Evolutionary conservation across 37 sponge, comb jelly and placozoan genomes (phyloP).

Genomic region (Hormiphora californensis): DNA sequence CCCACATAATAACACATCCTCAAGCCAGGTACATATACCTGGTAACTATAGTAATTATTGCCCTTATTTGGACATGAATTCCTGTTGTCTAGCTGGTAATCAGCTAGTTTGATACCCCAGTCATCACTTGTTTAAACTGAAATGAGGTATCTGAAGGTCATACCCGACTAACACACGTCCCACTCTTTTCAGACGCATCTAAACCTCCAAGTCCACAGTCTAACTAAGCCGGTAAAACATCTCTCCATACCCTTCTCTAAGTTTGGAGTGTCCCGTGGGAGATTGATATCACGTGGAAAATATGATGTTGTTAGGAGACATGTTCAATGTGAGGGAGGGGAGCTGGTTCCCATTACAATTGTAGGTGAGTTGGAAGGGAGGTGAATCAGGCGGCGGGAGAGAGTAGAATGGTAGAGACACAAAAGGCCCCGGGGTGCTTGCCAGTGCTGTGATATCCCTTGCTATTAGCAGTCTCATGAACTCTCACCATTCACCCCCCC

Average conservation of each 20-base stretch:
- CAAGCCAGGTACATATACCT: not conserved
- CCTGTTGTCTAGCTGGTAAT: too few species aligned
- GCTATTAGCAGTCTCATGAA: too few species aligned
- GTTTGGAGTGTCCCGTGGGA: not conserved
- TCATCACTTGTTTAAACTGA: too few species aligned
- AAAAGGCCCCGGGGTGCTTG: too few species aligned
- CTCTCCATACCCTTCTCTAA: conserved; percentile 22
- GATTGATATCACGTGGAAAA: not conserved
- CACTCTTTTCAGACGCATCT: conserved; percentile 36
- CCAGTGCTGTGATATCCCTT: too few species aligned
- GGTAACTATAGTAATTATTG: not conserved
- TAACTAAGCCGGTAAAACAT: conserved; percentile 6
- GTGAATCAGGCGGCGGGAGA: too few species aligned
- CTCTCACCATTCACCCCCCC: too few species aligned
- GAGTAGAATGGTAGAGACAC: too few species aligned
- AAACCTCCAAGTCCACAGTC: not conserved
- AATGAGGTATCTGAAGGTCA: not conserved
- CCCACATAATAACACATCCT: not conserved
- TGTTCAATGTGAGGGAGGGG: not conserved
- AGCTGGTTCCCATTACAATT: not conserved
- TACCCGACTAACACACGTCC: not conserved
- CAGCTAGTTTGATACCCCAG: too few species aligned
- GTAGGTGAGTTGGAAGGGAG: not conserved
- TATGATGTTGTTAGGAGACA: not conserved
- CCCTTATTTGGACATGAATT: too few species aligned